Conservation (phyloP, 2,797 vertebrate species). For the Mormyrus hasselquistii region DNA sequence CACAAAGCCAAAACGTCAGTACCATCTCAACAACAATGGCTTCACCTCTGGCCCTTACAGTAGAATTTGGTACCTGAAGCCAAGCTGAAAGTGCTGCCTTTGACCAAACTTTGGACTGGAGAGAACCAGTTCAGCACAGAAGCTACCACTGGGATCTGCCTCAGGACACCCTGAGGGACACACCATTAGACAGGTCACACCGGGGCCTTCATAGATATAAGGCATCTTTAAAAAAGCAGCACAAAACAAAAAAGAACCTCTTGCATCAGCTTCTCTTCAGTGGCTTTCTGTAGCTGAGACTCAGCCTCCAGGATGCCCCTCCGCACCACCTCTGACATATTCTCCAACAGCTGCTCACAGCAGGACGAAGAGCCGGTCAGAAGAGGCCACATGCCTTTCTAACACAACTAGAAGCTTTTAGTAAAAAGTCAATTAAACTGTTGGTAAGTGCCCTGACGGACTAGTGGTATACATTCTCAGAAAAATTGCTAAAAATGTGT, state of each 20-base stretch:
- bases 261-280: constrained; percentile 83
- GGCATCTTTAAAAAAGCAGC: neutral
- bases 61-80: constrained; percentile 74
- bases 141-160: constrained; percentile 87
- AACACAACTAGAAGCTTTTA: neutral
- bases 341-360: constrained; percentile 78
- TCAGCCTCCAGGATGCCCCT: constrained; percentile 93
- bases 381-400: neutral
- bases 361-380: neutral
- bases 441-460: neutral
- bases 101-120: constrained; percentile 77
- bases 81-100: constrained; percentile 85
- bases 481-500: neutral
- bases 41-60: neutral
- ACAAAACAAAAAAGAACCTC: constrained; percentile 64
- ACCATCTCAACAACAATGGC: neutral
- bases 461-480: neutral
- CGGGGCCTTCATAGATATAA: neutral
- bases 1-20: neutral
- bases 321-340: constrained; percentile 93
- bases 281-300: constrained; percentile 80
- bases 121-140: constrained; percentile 96
- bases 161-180: constrained; percentile 75
- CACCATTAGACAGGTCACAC: neutral
- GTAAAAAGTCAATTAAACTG: neutral